Evolutionary conservation across 2,888 invertebrate genomes (phyloP), one percentile per base, ranked within the genome.

Genomic region (Eugnorisma glareosa): DNA sequence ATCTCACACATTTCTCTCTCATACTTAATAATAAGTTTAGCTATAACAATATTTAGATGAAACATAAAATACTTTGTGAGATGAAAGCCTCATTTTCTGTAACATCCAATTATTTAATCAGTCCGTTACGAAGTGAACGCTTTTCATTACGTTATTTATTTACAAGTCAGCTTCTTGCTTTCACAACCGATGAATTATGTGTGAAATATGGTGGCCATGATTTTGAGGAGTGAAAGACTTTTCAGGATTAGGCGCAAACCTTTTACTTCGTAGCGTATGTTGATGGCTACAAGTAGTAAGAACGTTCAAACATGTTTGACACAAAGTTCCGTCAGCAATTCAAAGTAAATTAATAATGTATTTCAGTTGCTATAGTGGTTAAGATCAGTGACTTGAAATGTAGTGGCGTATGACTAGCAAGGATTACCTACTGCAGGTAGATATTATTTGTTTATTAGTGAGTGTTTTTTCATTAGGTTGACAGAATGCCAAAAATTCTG

Each of bases 81-180:
- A 74, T 83, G 54, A 67, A 73, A 68, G 21, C 40, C 28, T 61
- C 45, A 73, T 67, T 69, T 78, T 75, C 35, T 59, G 43, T 66
- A 74, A 66, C 54, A 86, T 82, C 70, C 81, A 90, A 89, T 91
- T 90, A 89, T 88, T 88, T 77, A 83, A 75, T 89, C 86, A 87
- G 81, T 77, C 79, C 71, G 82, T 85, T 86, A 89, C 79, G 84
- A 88, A 84, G 67, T 77, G 86, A 91, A 84, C 87, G 90, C 89
- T 91, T 93, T 93, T 90, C 92, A 92, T 93, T 92, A 90, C 88
- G 84, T 92, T 90, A 92, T 92, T 92, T 92, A 93, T 93, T 93
- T 92, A 92, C 90, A 92, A 92, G 91, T 91, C 92, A 91, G 90
- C 93, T 91, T 90, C 91, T 92, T 91, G 90, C 91, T 90, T 91